Evolutionary conservation across 2,113 vertebrate species (phyloP), one percentile per base, ranked within the genome.

Genomic region (Nothocercus nigrocapillus): DNA sequence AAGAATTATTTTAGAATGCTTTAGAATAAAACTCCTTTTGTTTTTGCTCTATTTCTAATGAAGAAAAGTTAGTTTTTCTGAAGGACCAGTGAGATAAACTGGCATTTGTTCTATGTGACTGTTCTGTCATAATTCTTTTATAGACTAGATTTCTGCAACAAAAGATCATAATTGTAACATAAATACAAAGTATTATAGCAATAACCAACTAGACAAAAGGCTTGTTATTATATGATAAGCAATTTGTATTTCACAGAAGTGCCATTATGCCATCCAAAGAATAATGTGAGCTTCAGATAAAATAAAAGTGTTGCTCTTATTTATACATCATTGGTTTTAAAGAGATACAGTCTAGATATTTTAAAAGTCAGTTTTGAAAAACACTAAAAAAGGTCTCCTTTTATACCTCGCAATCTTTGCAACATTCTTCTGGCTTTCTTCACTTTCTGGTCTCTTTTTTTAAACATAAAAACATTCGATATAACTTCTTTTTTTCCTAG

Each of bases 241-340:
- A 95, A 93, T 95, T 74, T 91, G 25, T 54, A 92, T 89, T 96
- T 95, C 74, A 97, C 80, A 97, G 89, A 95, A 92, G 61, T 54
- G 90, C 40, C 27, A 93, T 93, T 83, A 73, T 27, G 20, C 36
- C 47, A 79, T 28, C 21, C 44, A 44, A 62, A 90, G 59, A 96
- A 54, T 81, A 93, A 95, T 13, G 75, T 64, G 54, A 58, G 34
- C 78, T 87, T 82, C 93, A 79, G 81, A 91, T n/a, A 82, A 91
- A 94, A 58, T 32, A 74, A 92, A 15, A 2, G 2, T 2, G 11
- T 47, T 85, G n/a, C 59, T 92, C 74, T 79, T 82, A 75, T 62
- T 88, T 61, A 51, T 27, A 69, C 54, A 63, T 51, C 67, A 89
- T 19, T 84, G 68, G 1, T 10, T 92, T 93, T 91, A 92, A 92